Evolutionary conservation across 2,797 vertebrate genomes (phyloP), one percentile per base, ranked within the genome.

Genomic region (Spinus olivaceus): DNA sequence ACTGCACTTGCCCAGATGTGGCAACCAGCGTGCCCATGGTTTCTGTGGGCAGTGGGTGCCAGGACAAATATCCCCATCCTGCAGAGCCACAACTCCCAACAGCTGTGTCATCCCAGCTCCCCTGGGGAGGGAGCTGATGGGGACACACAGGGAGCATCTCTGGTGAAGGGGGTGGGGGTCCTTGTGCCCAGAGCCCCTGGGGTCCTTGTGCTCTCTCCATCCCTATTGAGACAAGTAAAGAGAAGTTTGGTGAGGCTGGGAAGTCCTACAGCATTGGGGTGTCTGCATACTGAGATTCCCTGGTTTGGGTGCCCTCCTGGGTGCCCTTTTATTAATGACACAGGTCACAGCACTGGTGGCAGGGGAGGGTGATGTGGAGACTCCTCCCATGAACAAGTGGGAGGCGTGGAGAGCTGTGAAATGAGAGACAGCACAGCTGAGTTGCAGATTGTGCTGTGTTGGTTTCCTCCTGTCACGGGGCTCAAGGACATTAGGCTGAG

Each of bases 1-100:
- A 10, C 4, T 12, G 4, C 57, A 7, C 30, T 56, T 41, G 39
- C 53, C 56, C 50, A 67, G 35, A 1, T 22, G 30, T 59, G 73
- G n/a, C 33, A 64, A 0, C 8, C 3, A 3, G 13, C 0, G 0
- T 65, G 37, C 9, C 42, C 5, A 0, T 1, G 6, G 25, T 54
- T 72, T 11, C n/a, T 35, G 23, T n/a, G 44, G 67, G 56, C 8
- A 8, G 5, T 22, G 69, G 23, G 56, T 60, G 22, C 44, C 44
- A 24, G 76, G 54, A 65, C 39, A 39, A 3, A 9, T 54, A 7
- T n/a, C 32, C 35, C 35, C 4, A 0, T 1, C 4, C 4, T 60
- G 67, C 28, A 37, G 72, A 61, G 53, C 44, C 42, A 5, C 30
- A n/a, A 2, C 67, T 67, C 30, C 35, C 4, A 9, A 10, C 9